These are phyloP conservation scores for Brachyopa scutellaris DNA, from an alignment of 2,888 invertebrate species.

Conservation along the genomic window DNA sequence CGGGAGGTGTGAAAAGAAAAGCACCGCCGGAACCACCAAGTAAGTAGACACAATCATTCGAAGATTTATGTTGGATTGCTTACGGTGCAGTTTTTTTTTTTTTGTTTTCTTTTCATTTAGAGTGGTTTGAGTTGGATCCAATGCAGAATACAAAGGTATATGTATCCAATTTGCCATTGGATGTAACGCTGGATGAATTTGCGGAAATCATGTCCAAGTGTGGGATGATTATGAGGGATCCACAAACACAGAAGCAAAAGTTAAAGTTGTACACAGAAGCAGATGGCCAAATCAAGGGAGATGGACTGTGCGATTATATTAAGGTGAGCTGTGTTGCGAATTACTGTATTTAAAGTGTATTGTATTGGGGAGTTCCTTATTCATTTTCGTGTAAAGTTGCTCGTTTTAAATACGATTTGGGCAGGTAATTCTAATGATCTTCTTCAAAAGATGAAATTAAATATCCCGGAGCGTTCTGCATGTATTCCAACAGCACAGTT, in stretches of 20 bases:
- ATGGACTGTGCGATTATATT: conserved; percentile 97
- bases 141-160: conserved; percentile 97
- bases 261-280: conserved; percentile 94
- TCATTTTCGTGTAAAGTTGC: too few species aligned
- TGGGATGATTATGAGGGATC: conserved; percentile 96
- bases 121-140: conserved; percentile 97
- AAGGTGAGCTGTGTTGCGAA: conserved; percentile 88
- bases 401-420: too few species aligned
- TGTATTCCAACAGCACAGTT: too few species aligned
- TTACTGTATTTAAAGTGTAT: too few species aligned
- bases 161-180: conserved; percentile 94
- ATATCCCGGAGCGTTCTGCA: too few species aligned
- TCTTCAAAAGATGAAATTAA: too few species aligned
- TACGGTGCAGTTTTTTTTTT: conserved; percentile 6
- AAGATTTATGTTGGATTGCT: conserved; percentile 8
- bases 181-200: conserved; percentile 94
- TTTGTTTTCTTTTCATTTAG: conserved; percentile 79
- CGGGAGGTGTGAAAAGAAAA: conserved; percentile 81
- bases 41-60: conserved; percentile 74
- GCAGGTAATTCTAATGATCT: too few species aligned
- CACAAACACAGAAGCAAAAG: conserved; percentile 90
- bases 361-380: too few species aligned
- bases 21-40: conserved; percentile 83
- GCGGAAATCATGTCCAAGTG: conserved; percentile 97
- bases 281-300: conserved; percentile 94